Conservation (phyloP, 2,797 vertebrate species). For the Arnoldichthys spilopterus region DNA sequence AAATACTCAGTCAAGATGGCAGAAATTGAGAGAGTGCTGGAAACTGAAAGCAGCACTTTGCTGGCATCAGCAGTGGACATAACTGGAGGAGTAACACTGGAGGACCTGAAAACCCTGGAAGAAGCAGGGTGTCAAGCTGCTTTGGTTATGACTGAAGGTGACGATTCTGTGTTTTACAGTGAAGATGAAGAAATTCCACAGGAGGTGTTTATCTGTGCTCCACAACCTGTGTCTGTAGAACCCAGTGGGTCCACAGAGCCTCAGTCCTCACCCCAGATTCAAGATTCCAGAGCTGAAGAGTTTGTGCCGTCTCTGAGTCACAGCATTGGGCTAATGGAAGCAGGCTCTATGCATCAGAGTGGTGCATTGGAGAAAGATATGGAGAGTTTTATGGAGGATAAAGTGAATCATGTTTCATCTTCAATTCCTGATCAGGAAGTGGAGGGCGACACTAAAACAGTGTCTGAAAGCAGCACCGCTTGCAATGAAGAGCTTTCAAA, state of each 20-base stretch:
- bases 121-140: slow-evolving; percentile 54
- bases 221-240: neutral
- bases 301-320: neutral
- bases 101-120: slow-evolving; percentile 43
- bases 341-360: neutral
- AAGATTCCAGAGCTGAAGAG: slow-evolving; percentile 8
- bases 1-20: slow-evolving; percentile 65
- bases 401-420: slow-evolving; percentile 16
- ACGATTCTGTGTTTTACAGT: slow-evolving; percentile 75
- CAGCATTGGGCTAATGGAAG: slow-evolving; percentile 2
- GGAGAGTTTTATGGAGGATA: slow-evolving; percentile 8
- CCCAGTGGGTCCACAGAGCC: neutral
- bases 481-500: slow-evolving; percentile 36
- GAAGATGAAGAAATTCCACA: slow-evolving; percentile 65
- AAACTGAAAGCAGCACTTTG: slow-evolving; percentile 68
- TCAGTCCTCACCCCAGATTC: neutral
- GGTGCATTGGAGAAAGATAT: neutral
- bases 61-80: slow-evolving; percentile 65
- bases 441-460: neutral
- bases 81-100: slow-evolving; percentile 53
- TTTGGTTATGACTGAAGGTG: slow-evolving; percentile 65
- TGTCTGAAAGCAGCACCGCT: neutral
- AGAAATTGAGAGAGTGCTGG: slow-evolving; percentile 61
- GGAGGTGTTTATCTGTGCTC: slow-evolving; percentile 16
- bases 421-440: neutral